Evolutionary conservation across 2,113 vertebrate species (phyloP).

Genomic region (Planiliza haematocheilus): DNA sequence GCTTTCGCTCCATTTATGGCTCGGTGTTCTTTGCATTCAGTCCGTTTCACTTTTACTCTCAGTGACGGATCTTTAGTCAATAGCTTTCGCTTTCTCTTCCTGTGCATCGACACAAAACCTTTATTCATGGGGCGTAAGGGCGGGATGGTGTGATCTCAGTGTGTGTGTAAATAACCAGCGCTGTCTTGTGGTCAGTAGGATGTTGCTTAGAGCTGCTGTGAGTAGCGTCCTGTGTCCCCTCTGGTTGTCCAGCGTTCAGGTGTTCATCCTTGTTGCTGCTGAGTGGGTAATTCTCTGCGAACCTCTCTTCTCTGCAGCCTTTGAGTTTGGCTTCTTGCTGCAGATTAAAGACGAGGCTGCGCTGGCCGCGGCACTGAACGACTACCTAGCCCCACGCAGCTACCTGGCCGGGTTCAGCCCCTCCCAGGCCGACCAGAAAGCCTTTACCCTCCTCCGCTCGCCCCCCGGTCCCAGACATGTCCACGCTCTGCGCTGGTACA

Average conservation of each 20-base stretch:
- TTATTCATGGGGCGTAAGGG: not conserved
- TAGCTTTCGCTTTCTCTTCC: not conserved
- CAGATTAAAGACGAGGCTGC: constrained; percentile 88
- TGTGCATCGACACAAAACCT: not conserved
- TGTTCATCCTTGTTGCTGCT: constrained; percentile 25
- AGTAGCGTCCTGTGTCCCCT: too few species aligned
- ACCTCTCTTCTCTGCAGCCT: constrained; percentile 94
- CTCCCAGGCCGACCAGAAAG: constrained; percentile 90
- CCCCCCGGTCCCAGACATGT: constrained; percentile 89
- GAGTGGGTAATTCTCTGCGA: constrained; percentile 53
- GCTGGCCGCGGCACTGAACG: constrained; percentile 89
- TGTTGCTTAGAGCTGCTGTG: too few species aligned
- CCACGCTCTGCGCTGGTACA: constrained; percentile 96
- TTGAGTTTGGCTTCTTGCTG: constrained; percentile 90
- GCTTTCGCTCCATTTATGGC: not conserved
- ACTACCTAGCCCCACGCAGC: constrained; percentile 93
- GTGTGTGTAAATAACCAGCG: too few species aligned
- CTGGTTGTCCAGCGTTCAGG: too few species aligned
- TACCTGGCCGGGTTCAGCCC: constrained; percentile 93
- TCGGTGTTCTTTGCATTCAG: not conserved
- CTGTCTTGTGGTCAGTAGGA: too few species aligned
- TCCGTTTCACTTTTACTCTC: not conserved
- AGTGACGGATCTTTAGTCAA: too few species aligned
- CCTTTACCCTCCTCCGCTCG: constrained; percentile 86
- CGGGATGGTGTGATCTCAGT: too few species aligned